Percentiles rank a stretch among this genome's conserved stretches.
Evolutionary conservation across 1,140 invertebrate genomes (phyloP).

Genomic region (Acromyrmex heyeri): DNA sequence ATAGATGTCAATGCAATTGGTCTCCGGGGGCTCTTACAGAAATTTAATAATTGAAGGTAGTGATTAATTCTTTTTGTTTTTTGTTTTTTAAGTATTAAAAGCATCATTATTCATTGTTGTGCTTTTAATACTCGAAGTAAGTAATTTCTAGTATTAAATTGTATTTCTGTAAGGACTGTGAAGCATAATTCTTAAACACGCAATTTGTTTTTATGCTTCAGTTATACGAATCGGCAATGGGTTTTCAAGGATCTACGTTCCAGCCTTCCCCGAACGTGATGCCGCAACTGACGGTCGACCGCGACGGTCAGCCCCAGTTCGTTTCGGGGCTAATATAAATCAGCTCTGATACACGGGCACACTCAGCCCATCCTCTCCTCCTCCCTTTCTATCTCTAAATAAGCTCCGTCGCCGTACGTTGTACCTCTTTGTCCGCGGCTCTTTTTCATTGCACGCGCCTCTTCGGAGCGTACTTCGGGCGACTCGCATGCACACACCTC

Average conservation of each 20-base stretch:
- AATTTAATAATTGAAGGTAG: too few relatives aligned
- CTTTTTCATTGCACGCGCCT: slow-evolving; percentile 71
- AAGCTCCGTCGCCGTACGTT: slow-evolving; percentile 71
- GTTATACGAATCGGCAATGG: slow-evolving; percentile 89
- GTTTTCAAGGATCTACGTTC: slow-evolving; percentile 91
- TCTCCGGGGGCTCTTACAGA: neutral
- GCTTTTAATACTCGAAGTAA: too few relatives aligned
- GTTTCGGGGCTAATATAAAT: slow-evolving; percentile 90
- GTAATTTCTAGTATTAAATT: too few relatives aligned
- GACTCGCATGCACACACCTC: slow-evolving; percentile 79
- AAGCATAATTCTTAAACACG: slow-evolving; percentile 64
- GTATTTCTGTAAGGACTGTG: too few relatives aligned
- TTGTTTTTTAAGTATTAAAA: too few relatives aligned
- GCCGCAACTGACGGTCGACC: slow-evolving; percentile 87
- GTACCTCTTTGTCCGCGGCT: slow-evolving; percentile 74
- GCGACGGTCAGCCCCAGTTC: slow-evolving; percentile 90
- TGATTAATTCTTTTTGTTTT: too few relatives aligned
- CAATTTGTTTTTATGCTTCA: slow-evolving; percentile 83
- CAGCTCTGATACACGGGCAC: slow-evolving; percentile 52
- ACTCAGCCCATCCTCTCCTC: slow-evolving; percentile 1
- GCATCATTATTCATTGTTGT: too few relatives aligned
- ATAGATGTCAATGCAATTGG: neutral
- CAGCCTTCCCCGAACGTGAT: slow-evolving; percentile 87
- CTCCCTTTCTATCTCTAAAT: slow-evolving; percentile 68
- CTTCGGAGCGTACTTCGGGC: slow-evolving; percentile 51